Conservation (phyloP, 1,140 invertebrate species). For the Hermatobates lingyangjiaoensis region DNA sequence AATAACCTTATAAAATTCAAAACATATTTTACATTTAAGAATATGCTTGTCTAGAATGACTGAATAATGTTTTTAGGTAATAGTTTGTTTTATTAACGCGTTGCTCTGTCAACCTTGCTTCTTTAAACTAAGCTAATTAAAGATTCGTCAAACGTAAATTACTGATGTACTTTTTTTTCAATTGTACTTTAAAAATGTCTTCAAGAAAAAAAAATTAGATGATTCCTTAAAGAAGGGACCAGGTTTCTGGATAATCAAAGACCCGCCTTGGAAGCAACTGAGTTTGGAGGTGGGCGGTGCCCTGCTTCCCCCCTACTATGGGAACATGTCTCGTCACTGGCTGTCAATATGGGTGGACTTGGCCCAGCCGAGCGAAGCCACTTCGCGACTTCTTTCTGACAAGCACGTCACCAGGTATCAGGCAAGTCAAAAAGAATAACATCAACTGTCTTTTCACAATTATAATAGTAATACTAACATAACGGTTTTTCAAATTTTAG, state of each 20-base stretch:
- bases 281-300: conserved; percentile 28
- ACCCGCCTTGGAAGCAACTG: conserved; percentile 21
- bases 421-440: conserved; percentile 4
- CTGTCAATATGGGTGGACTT: conserved; percentile 31
- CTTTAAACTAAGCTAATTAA: background rate
- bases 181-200: background rate
- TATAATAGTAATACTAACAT: background rate
- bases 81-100: no score
- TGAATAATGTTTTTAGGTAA: no score
- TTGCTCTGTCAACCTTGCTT: background rate
- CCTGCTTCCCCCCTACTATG: conserved; percentile 26
- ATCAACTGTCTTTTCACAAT: background rate
- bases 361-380: conserved; percentile 15
- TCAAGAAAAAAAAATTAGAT: conserved; percentile 6
- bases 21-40: no score
- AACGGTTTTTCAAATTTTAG: conserved; percentile 17
- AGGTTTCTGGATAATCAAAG: conserved; percentile 26
- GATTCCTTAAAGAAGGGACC: background rate
- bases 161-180: background rate
- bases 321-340: conserved; percentile 25
- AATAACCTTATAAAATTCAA: no score
- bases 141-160: background rate
- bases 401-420: background rate
- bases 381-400: background rate
- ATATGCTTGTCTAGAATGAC: no score